Percentiles rank a stretch among this genome's conserved stretches.
Conservation (phyloP, 2,113 vertebrate genomes). For the Onychostruthus taczanowskii region DNA sequence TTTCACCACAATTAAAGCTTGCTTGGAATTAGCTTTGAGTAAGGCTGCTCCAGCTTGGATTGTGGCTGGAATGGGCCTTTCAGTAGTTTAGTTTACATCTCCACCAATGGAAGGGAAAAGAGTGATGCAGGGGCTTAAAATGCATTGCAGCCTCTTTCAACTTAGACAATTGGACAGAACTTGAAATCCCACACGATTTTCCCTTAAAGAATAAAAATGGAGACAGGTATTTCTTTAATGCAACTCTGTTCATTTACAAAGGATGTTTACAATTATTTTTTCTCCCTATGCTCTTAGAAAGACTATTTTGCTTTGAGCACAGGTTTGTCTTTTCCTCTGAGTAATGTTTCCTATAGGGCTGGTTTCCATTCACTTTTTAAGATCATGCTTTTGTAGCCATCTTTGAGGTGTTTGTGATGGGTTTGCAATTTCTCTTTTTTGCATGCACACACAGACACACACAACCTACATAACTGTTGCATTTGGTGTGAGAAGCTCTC, state of each 20-base stretch:
- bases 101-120: neutral
- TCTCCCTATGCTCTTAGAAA: neutral
- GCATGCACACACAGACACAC: neutral
- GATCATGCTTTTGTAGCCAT: neutral
- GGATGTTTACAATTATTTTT: neutral
- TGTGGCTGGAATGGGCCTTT: neutral
- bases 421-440: neutral
- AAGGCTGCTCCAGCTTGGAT: neutral
- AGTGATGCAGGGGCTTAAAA: neutral
- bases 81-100: neutral
- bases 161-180: neutral
- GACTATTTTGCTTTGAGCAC: neutral
- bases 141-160: neutral
- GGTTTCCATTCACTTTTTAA: neutral
- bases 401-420: neutral
- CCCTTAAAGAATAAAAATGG: neutral
- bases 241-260: neutral
- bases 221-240: neutral
- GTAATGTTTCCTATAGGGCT: neutral
- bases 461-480: neutral
- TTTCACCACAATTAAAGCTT: neutral
- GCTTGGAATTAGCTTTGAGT: neutral
- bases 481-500: neutral
- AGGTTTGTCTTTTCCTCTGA: neutral
- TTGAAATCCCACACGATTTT: neutral